A percentile compares a stretch with the other conserved stretches of the same genome.
These are phyloP conservation scores for Anoura caudifer DNA, from an alignment of 2,113 vertebrate species.

Conservation along the genomic window DNA sequence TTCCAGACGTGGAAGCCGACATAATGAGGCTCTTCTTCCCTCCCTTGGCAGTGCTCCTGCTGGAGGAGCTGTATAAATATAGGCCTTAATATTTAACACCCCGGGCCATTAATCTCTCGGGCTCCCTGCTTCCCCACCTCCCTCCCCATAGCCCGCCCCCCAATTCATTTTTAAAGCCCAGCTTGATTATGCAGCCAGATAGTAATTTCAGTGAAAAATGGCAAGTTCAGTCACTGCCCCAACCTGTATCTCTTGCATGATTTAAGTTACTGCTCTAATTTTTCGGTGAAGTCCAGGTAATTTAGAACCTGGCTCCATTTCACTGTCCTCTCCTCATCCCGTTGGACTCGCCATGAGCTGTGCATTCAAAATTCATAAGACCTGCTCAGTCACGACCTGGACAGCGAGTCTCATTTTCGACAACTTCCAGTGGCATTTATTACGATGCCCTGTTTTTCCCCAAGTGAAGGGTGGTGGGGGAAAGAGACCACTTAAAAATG, in stretches of 20 bases:
- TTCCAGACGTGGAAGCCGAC: constrained; percentile 22
- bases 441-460: not conserved
- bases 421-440: constrained; percentile 39
- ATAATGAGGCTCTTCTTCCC: not conserved
- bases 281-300: constrained; percentile 77
- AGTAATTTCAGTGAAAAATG: constrained; percentile 81
- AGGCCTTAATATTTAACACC: constrained; percentile 82
- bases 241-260: constrained; percentile 74
- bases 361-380: constrained; percentile 69
- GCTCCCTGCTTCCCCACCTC: constrained; percentile 62
- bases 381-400: constrained; percentile 39
- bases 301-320: constrained; percentile 73
- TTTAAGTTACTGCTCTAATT: constrained; percentile 68
- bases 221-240: constrained; percentile 71
- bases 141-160: constrained; percentile 41
- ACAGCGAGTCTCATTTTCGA: constrained; percentile 58
- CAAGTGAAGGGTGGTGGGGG: not conserved
- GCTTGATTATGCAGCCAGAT: constrained; percentile 72
- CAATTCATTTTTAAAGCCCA: constrained; percentile 82
- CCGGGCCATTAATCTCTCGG: constrained; percentile 70
- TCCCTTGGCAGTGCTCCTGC: constrained; percentile 26
- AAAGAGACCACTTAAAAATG: not conserved
- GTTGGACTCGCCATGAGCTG: constrained; percentile 3
- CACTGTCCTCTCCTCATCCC: constrained; percentile 49
- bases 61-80: constrained; percentile 75